Base-by-base conservation (phyloP, 2,888 invertebrate genomes). In the Brachylomia viminalis region DNA sequence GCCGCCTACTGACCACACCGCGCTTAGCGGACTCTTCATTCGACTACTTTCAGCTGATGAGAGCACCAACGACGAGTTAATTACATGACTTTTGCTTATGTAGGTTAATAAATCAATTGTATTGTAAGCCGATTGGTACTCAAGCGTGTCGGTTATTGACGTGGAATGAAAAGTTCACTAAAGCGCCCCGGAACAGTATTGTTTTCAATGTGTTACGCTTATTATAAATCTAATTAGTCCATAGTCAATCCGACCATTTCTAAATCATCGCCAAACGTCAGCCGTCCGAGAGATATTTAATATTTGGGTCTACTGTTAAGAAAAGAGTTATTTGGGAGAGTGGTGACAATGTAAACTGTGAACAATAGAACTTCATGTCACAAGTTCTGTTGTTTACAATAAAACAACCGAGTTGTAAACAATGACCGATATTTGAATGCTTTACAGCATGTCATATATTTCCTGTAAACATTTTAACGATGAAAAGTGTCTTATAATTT, bases 1-100 rank as follows among this genome's bases (percentile, higher is more conserved):
- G 97, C 98, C 78, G 98, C 98, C 70, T 98, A 98, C 97, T 98
- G 98, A 98, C 97, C 97, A 73, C 96, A 97, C 79, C 96, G 96
- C 96, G 96, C 96, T 96, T 97, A 97, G 96, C 94, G 94, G 93
- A 95, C 96, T 96, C 92, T 95, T 96, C 95, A 96, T 95, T 96
- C 94, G 92, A 94, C 93, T 94, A 85, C 73, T 47, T 68, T 79
- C 88, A 85, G 82, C 75, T 87, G 79, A 84, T 65, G 79, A 42
- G 74, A 84, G 79, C 70, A 80, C 85, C 78, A 79, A 70, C 49
- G 59, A 72, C 42, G 68, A 65, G 58, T 72, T 72, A 58, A 82
- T 79, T 69, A 75, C 78, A 78, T 77, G 69, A 68, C 61, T 45
- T 65, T 65, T 64, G 77, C 69, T 84, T 83, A 68, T 75, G 67